Conservation (phyloP, 2,888 invertebrate genomes). For the Euzetes globulus region DNA sequence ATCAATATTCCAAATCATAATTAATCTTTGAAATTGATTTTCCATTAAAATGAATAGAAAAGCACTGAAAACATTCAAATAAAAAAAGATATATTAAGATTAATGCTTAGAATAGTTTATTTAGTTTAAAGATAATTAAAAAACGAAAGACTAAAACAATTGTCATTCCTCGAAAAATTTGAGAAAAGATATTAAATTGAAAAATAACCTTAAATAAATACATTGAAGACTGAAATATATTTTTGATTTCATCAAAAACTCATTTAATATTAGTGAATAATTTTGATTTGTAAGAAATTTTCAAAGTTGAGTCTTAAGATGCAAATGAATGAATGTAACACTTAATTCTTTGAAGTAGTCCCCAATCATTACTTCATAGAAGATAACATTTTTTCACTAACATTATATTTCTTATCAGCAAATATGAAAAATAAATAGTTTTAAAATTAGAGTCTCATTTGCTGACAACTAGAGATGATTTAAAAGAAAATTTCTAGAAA, state of each 20-base stretch:
- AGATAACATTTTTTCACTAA: neutral
- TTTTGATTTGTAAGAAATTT: no score
- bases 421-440: neutral
- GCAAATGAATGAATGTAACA: no score
- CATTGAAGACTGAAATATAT: no score
- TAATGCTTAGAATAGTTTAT: neutral
- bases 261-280: no score
- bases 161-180: no score
- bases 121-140: neutral
- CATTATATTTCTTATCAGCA: neutral
- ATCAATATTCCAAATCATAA: conserved; percentile 11
- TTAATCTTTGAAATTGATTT: conserved; percentile 19
- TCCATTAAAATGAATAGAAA: neutral
- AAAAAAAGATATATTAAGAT: neutral
- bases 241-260: no score
- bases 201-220: no score
- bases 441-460: neutral
- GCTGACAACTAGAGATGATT: no score
- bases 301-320: no score
- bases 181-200: neutral
- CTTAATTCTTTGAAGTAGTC: no score
- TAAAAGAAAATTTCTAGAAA: no score
- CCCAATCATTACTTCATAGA: neutral
- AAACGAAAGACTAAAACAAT: neutral
- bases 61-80: neutral